Evolutionary conservation across 2,888 invertebrate species (phyloP).

Genomic region (Anorthoa munda): DNA sequence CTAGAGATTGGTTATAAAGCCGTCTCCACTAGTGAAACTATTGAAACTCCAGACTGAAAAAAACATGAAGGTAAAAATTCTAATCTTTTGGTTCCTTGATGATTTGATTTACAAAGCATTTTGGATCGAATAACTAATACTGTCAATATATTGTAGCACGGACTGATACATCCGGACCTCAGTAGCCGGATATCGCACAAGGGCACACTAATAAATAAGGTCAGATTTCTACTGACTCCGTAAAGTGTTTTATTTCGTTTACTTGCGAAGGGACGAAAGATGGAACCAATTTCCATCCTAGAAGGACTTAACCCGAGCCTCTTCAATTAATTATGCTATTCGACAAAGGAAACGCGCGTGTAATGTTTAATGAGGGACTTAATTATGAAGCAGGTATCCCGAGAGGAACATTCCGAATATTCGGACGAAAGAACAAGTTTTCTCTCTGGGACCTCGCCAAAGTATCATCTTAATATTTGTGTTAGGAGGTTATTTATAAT

Average conservation of each 20-base stretch:
- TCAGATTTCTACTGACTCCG: conserved; percentile 20
- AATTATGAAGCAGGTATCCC: conserved; percentile 35
- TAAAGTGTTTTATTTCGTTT: conserved; percentile 43
- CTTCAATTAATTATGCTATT: conserved; percentile 45
- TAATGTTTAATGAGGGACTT: conserved; percentile 50
- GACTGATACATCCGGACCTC: conserved; percentile 42
- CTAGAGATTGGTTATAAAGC: background rate
- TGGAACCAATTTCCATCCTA: conserved; percentile 37
- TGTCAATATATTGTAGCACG: conserved; percentile 7
- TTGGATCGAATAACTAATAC: conserved; percentile 13
- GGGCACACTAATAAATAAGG: conserved; percentile 34
- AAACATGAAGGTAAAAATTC: background rate
- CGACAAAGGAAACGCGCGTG: conserved; percentile 34
- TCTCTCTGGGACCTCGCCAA: conserved; percentile 2
- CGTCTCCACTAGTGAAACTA: background rate
- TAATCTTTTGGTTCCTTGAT: background rate
- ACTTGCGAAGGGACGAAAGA: conserved; percentile 17
- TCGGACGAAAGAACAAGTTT: conserved; percentile 20
- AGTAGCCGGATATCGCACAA: conserved; percentile 26
- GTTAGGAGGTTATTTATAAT: background rate
- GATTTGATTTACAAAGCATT: background rate
- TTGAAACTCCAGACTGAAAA: no score
- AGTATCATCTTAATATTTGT: conserved; percentile 19
- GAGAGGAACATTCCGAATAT: conserved; percentile 32
- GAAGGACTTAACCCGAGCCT: conserved; percentile 26